Evolutionary conservation across 2,888 invertebrate genomes (phyloP), one percentile per base, ranked within the genome.

Genomic region (Dioctria linearis): DNA sequence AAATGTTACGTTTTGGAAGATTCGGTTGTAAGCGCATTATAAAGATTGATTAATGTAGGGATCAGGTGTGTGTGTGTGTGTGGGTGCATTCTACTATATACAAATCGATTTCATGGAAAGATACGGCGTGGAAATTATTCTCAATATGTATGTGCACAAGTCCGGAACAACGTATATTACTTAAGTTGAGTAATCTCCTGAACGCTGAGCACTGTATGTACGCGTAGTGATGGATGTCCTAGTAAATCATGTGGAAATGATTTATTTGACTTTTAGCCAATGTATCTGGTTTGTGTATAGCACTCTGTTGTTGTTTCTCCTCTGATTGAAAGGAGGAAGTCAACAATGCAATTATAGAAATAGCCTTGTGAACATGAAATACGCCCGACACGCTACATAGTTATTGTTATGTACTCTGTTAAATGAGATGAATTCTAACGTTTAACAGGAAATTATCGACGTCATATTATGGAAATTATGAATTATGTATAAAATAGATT

Each of bases 231-330:
- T 69, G 69, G 51, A 69, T 69, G 69, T 51, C 37, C 11, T 69
- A 69, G 39, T 69, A 69, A 69, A 69, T 69, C 69, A 69, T 69
- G 69, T n/a, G 69, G 51, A 69, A 69, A 69, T 69, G 69, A 69
- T 69, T 69, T 69, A 69, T 69, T 43, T 69, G 51, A 11, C 9
- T 69, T 69, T 69, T 9, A n/a, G 40, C 69, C 51, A 49, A 69
- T 69, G 69, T 69, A 69, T 49, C 39, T 25, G 25, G 25, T 25
- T 69, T 11, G 37, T n/a, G 9, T 69, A 49, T 69, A 51, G 25
- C n/a, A n/a, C 69, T 51, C 69, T 25, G 40, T 25, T 25, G 25
- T 25, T 11, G 51, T 49, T 69, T 69, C 25, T 25, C 49, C 69
- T 39, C 3, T 69, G 69, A 69, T 69, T 69, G 69, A 51, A 69